phyloP scores from a whole-genome alignment of 2,113 vertebrate species.

The Pterocles orientalis region DNA sequence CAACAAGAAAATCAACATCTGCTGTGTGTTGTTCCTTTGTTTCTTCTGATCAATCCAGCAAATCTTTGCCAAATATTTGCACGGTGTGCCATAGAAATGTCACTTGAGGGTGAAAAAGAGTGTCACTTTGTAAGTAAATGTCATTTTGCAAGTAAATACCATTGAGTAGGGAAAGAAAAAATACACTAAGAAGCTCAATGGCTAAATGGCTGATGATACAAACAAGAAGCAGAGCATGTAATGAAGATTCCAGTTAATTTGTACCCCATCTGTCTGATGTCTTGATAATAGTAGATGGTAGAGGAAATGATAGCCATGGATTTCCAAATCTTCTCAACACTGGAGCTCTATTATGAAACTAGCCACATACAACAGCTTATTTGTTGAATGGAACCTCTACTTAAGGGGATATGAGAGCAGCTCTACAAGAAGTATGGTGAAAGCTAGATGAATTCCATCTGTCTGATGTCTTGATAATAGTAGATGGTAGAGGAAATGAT shows the following conservation, averaged over 20 bases:
- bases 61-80: slow-evolving; percentile 74
- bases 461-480: neutral
- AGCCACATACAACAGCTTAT: neutral
- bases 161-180: slow-evolving; percentile 44
- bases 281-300: neutral
- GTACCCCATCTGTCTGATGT: neutral
- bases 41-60: slow-evolving; percentile 69
- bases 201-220: neutral
- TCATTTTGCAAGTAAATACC: slow-evolving; percentile 75
- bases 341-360: neutral
- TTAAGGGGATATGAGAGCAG: neutral
- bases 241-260: slow-evolving; percentile 25
- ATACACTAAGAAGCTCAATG: neutral
- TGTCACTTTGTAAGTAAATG: slow-evolving; percentile 77
- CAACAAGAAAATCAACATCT: slow-evolving; percentile 71
- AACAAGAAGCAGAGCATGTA: neutral
- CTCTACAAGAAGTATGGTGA: neutral
- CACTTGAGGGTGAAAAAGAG: slow-evolving; percentile 68
- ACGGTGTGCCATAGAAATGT: slow-evolving; percentile 72
- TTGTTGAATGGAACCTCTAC: neutral
- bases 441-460: neutral
- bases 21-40: slow-evolving; percentile 46
- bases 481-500: neutral
- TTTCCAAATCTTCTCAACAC: neutral
- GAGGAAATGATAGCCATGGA: neutral